These are phyloP conservation scores for Delichon dasypus DNA, from an alignment of 2,797 vertebrate genomes.

Conservation along the genomic window DNA sequence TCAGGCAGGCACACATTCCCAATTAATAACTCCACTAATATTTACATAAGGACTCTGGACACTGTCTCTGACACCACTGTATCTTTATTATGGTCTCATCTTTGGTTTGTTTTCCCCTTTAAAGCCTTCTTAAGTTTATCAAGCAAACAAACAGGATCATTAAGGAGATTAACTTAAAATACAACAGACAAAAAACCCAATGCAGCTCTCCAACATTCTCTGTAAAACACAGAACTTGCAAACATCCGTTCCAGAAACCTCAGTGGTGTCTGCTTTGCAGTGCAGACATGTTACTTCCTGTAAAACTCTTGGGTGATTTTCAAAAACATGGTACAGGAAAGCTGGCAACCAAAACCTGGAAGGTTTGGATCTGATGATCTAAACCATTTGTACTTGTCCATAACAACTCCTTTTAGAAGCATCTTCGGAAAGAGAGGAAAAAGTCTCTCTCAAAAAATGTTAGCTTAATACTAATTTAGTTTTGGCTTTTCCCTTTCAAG, in stretches of 20 bases:
- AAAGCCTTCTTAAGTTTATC: not conserved
- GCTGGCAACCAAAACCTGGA: not conserved
- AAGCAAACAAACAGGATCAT: not conserved
- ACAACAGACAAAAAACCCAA: not conserved
- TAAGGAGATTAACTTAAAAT: not conserved
- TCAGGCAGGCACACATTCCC: not conserved
- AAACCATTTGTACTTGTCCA: accelerated
- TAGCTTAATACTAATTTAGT: not conserved
- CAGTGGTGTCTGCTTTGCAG: not conserved
- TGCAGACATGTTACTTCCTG: not conserved
- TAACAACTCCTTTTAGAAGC: not conserved
- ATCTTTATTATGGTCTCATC: not conserved
- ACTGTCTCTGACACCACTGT: not conserved
- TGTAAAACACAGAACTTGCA: not conserved
- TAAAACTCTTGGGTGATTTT: not conserved
- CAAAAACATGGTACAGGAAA: not conserved
- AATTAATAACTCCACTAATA: not conserved
- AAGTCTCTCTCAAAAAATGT: not conserved
- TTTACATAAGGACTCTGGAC: not conserved
- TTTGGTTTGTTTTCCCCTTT: not conserved
- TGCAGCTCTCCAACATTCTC: not conserved
- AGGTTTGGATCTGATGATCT: not conserved
- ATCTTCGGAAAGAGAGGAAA: not conserved
- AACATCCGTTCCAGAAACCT: not conserved
- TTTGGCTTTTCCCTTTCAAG: not conserved